These are phyloP conservation scores for Heliopora coerulea DNA, from an alignment of 92 coral and sea anemone species.

Conservation along the genomic window DNA sequence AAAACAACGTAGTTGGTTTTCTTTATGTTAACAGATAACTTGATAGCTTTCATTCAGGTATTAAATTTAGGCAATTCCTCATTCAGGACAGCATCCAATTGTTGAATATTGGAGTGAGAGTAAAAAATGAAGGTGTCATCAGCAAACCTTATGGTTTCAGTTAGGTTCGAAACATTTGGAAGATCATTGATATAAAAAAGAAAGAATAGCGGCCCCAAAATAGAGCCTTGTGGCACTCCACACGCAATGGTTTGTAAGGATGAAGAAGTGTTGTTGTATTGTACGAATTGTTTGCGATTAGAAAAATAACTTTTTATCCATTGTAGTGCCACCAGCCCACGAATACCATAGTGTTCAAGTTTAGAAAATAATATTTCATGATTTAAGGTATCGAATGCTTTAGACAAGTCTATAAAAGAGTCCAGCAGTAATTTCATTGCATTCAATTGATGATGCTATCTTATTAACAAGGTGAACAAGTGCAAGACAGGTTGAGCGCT, in stretches of 20 bases:
- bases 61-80: slow-evolving; percentile 28
- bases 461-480: background rate
- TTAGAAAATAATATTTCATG: too few species aligned
- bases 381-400: too few species aligned
- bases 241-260: background rate
- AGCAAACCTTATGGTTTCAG: slow-evolving; percentile 23
- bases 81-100: slow-evolving; percentile 20
- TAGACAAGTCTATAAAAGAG: too few species aligned
- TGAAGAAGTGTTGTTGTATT: too few species aligned
- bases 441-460: too few species aligned
- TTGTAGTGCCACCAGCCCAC: too few species aligned
- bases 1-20: slow-evolving; percentile 32
- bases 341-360: too few species aligned
- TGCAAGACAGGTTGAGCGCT: too few species aligned
- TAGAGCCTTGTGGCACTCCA: slow-evolving; percentile 39
- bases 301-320: too few species aligned
- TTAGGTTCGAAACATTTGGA: slow-evolving; percentile 14
- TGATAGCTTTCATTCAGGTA: slow-evolving; percentile 38
- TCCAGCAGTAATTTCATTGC: too few species aligned
- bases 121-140: slow-evolving; percentile 23
- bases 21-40: background rate
- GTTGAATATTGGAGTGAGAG: background rate
- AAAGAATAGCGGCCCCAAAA: slow-evolving; percentile 32
- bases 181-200: slow-evolving; percentile 42
- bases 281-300: too few species aligned